Conservation (phyloP, 2,113 vertebrate genomes). For the Rana temporaria region DNA sequence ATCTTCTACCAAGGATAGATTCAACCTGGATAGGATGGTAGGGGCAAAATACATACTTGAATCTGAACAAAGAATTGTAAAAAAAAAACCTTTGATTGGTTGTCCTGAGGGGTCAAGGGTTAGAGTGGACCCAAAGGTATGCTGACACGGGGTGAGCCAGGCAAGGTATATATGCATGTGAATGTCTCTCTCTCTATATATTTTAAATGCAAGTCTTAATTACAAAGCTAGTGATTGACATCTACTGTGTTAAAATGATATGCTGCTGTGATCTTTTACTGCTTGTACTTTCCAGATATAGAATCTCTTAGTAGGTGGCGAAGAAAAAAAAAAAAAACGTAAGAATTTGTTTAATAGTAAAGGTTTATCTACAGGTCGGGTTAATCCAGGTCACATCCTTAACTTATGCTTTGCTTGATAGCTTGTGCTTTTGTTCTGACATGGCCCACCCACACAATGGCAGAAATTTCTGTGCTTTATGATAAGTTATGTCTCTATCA, state of each 20-base stretch:
- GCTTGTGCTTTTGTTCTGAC: background rate
- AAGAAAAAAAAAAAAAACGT: slow-evolving; percentile 1
- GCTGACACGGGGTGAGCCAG: too few species aligned
- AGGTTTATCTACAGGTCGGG: slow-evolving; percentile 32
- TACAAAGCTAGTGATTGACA: background rate
- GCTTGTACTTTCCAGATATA: slow-evolving; percentile 27
- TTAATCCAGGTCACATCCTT: slow-evolving; percentile 49
- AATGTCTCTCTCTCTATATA: too few species aligned
- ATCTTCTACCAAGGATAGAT: too few species aligned
- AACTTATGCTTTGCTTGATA: slow-evolving; percentile 22
- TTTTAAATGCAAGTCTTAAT: background rate
- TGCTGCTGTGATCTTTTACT: background rate
- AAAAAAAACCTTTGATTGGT: too few species aligned
- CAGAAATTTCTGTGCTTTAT: slow-evolving; percentile 16
- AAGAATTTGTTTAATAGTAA: slow-evolving; percentile 38
- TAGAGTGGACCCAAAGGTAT: too few species aligned
- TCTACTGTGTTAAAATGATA: slow-evolving; percentile 1
- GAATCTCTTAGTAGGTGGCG: slow-evolving; percentile 22
- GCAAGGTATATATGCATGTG: too few species aligned
- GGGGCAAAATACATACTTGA: too few species aligned
- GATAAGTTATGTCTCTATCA: slow-evolving; percentile 42
- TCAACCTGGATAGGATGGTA: too few species aligned
- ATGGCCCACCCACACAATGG: slow-evolving; percentile 40
- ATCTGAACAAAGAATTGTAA: too few species aligned
- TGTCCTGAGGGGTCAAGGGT: too few species aligned